phyloP scores from a whole-genome alignment of 2,113 vertebrate genomes.

The Notothenia coriiceps region DNA sequence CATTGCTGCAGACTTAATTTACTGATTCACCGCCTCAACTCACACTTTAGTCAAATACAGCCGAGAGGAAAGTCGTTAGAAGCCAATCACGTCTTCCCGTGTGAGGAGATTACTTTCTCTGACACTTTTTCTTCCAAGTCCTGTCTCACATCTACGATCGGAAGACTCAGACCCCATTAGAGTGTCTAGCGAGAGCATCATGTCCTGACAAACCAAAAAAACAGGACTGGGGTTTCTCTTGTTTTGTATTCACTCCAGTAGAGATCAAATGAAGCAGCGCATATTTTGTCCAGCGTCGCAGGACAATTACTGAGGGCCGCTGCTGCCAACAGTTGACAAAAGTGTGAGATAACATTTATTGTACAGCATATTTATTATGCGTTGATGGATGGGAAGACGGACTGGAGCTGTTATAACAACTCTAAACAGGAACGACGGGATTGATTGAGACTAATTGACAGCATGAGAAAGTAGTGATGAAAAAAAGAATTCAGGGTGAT shows the following conservation, averaged over 20 bases:
- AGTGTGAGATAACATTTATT: constrained; percentile 69
- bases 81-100: constrained; percentile 60
- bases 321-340: constrained; percentile 68
- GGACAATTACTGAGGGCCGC: constrained; percentile 64
- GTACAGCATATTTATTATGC: constrained; percentile 69
- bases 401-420: constrained; percentile 67
- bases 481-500: constrained; percentile 45
- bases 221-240: constrained; percentile 55
- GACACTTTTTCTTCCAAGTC: constrained; percentile 46
- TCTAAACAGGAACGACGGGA: constrained; percentile 68
- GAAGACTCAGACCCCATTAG: constrained; percentile 25
- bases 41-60: constrained; percentile 59
- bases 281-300: constrained; percentile 64
- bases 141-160: constrained; percentile 56
- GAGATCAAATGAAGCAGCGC: constrained; percentile 55
- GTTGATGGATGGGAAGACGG: constrained; percentile 66
- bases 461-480: constrained; percentile 38
- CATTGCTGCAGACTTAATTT: constrained; percentile 72
- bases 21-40: constrained; percentile 74
- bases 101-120: constrained; percentile 67
- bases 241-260: constrained; percentile 45
- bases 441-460: constrained; percentile 84
- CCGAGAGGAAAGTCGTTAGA: constrained; percentile 47
- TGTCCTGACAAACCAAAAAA: constrained; percentile 50
- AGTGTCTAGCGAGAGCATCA: constrained; percentile 42